These are phyloP conservation scores for Axea sp. DNA, from an alignment of 2,888 invertebrate species.

Conservation along the genomic window DNA sequence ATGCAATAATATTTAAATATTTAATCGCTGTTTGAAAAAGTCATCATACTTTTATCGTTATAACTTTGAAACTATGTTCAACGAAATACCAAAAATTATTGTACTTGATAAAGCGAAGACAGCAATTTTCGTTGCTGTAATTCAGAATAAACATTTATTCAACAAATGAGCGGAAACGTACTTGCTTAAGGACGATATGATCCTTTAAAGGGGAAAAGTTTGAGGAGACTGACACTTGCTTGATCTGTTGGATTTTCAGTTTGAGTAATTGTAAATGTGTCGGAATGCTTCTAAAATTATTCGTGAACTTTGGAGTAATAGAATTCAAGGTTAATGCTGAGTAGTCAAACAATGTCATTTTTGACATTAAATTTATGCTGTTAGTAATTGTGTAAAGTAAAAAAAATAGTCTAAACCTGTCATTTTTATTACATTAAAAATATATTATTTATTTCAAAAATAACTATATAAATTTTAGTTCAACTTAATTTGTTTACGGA, in stretches of 20 bases:
- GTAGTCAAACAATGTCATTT: not conserved
- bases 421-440: too few species aligned
- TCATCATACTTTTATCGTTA: not conserved
- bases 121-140: slow-evolving; percentile 1
- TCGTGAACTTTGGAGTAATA: slow-evolving; percentile 18
- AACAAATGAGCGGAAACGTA: slow-evolving; percentile 15
- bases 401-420: too few species aligned
- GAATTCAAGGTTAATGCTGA: slow-evolving; percentile 18
- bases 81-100: slow-evolving; percentile 3
- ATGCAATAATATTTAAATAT: not conserved
- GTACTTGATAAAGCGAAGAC: not conserved
- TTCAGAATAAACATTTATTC: slow-evolving; percentile 16
- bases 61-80: not conserved
- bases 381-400: slow-evolving; percentile 1
- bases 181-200: slow-evolving; percentile 7
- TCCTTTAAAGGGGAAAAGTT: slow-evolving; percentile 18
- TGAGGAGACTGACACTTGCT: slow-evolving; percentile 37
- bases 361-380: slow-evolving; percentile 1
- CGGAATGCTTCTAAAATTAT: slow-evolving; percentile 15
- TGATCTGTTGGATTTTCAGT: slow-evolving; percentile 37
- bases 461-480: too few species aligned
- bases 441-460: too few species aligned
- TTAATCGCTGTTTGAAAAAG: not conserved
- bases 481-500: too few species aligned
- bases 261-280: slow-evolving; percentile 37